Evolutionary conservation across 2,888 invertebrate genomes (phyloP).

Genomic region (Peribatodes rhomboidaria): DNA sequence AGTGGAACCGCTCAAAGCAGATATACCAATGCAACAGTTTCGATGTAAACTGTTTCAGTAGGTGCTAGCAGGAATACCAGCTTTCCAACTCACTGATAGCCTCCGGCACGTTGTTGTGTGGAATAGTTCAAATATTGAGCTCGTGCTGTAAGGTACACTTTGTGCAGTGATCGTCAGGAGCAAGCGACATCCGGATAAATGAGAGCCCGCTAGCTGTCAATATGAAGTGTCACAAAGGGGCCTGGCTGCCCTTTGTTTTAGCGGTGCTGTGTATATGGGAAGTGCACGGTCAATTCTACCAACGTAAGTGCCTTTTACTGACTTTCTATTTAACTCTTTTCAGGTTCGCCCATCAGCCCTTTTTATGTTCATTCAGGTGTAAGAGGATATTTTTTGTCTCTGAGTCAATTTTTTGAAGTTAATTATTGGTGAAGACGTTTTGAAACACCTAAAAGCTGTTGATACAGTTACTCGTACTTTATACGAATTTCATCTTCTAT

Average conservation of each 20-base stretch:
- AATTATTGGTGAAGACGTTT: no score
- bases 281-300: slow-evolving; percentile 59
- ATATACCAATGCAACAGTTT: neutral
- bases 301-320: slow-evolving; percentile 71
- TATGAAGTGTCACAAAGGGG: slow-evolving; percentile 67
- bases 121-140: slow-evolving; percentile 47
- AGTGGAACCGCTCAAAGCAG: neutral
- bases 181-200: slow-evolving; percentile 56
- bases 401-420: no score
- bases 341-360: neutral
- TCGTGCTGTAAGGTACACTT: slow-evolving; percentile 36
- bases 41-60: no score
- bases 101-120: slow-evolving; percentile 55
- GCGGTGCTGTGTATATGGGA: slow-evolving; percentile 49
- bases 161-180: slow-evolving; percentile 52
- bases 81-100: slow-evolving; percentile 16
- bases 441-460: no score
- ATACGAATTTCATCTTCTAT: no score
- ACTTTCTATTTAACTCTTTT: neutral
- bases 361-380: neutral
- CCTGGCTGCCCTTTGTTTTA: slow-evolving; percentile 63
- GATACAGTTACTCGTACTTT: no score
- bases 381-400: no score
- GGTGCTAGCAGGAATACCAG: no score
- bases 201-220: slow-evolving; percentile 53